These are phyloP conservation scores for Sarcoramphus papa DNA, from an alignment of 2,797 vertebrate genomes.

Conservation along the genomic window DNA sequence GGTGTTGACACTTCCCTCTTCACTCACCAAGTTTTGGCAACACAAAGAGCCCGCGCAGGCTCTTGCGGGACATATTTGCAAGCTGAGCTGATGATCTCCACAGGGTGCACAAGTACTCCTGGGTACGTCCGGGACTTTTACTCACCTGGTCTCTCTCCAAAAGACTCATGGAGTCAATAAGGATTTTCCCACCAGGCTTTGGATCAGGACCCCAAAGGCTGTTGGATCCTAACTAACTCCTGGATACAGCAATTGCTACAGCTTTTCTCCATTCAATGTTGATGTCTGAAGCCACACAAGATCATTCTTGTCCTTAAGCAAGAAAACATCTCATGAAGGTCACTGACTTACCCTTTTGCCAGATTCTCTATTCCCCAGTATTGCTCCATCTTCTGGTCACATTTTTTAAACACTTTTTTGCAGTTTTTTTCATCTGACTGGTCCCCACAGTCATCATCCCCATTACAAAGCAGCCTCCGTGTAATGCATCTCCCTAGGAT, in stretches of 20 bases:
- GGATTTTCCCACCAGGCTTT: background rate
- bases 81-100: background rate
- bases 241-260: background rate
- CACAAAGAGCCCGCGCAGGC: background rate
- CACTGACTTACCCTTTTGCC: conserved; percentile 83
- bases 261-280: background rate
- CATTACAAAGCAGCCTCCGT: conserved; percentile 85
- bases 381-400: conserved; percentile 79
- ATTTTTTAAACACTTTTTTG: conserved; percentile 74
- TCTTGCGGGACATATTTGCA: background rate
- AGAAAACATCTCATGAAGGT: background rate
- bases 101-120: background rate
- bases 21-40: background rate
- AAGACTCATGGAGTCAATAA: background rate
- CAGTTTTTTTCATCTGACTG: conserved; percentile 88
- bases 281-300: background rate
- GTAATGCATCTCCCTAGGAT: conserved; percentile 84
- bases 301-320: background rate
- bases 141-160: background rate
- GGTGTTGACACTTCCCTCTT: background rate
- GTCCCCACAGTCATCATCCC: conserved; percentile 94
- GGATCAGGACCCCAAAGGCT: background rate
- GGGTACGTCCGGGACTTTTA: background rate
- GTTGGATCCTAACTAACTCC: background rate
- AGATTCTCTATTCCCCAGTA: conserved; percentile 90